Evolutionary conservation across 2,888 invertebrate species (phyloP).

Genomic region (Coleophora deauratella): DNA sequence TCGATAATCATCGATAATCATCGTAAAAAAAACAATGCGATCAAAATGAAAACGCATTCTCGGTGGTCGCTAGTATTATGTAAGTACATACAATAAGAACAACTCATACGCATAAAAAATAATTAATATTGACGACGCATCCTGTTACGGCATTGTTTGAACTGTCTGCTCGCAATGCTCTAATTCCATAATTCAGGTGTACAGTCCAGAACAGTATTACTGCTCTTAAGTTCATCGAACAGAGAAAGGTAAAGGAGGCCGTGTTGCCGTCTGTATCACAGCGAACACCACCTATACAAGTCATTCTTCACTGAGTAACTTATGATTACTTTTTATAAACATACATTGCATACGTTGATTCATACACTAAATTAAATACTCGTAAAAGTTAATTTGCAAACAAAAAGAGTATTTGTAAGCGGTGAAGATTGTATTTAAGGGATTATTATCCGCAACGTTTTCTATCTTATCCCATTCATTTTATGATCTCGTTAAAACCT

Average conservation of each 20-base stretch:
- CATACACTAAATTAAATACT: no score
- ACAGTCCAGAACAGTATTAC: not conserved
- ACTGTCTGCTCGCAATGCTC: constrained; percentile 41
- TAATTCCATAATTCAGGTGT: constrained; percentile 60
- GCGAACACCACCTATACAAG: constrained; percentile 10
- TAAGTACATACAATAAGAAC: no score
- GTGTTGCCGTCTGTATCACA: no score
- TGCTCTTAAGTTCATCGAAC: no score
- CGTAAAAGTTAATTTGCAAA: constrained; percentile 37
- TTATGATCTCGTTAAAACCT: no score
- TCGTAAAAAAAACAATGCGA: no score
- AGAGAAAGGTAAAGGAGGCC: not conserved
- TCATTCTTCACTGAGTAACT: constrained; percentile 12
- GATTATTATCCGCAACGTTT: no score
- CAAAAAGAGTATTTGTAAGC: constrained; percentile 19
- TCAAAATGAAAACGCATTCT: no score
- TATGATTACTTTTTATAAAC: constrained; percentile 21
- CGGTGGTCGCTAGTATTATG: no score
- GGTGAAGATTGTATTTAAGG: constrained; percentile 8
- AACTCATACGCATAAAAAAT: constrained; percentile 22
- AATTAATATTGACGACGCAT: constrained; percentile 46
- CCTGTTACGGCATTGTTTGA: constrained; percentile 64
- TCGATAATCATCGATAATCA: no score
- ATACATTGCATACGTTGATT: constrained; percentile 25
- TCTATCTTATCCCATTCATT: no score